These are phyloP conservation scores for Aphelocoma californica DNA, from an alignment of 2,797 vertebrate species.

Conservation along the genomic window DNA sequence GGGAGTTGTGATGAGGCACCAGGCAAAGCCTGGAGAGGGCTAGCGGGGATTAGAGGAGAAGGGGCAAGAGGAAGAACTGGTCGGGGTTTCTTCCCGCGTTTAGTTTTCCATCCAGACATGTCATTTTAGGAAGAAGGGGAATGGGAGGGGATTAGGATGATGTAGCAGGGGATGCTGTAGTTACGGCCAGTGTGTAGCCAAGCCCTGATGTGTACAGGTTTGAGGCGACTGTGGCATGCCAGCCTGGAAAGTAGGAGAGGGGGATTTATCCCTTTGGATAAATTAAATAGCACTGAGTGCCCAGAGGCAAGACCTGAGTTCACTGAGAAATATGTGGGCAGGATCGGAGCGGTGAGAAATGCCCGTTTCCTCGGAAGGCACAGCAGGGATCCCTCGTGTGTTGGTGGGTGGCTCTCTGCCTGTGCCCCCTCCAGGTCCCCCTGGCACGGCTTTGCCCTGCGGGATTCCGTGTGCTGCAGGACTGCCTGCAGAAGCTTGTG, in stretches of 20 bases:
- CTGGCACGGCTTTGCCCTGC: accelerated
- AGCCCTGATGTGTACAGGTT: background rate
- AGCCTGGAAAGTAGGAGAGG: background rate
- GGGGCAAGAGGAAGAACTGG: background rate
- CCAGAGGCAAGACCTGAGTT: background rate
- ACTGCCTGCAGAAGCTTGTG: background rate
- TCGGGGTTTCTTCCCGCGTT: accelerated
- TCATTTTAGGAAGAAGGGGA: background rate
- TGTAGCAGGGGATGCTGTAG: background rate
- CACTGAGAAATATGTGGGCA: background rate
- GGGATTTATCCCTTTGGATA: background rate
- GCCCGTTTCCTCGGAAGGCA: background rate
- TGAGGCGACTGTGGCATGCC: background rate
- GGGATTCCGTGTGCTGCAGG: accelerated
- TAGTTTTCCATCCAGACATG: background rate
- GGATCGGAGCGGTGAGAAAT: background rate
- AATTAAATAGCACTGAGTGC: background rate
- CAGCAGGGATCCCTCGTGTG: background rate
- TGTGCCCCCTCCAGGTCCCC: background rate
- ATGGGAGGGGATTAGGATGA: background rate
- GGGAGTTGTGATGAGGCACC: background rate
- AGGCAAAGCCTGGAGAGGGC: background rate
- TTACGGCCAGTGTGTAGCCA: background rate
- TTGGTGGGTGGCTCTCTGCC: background rate
- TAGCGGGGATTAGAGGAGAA: background rate